These are phyloP conservation scores for Furnarius figulus DNA, from an alignment of 2,113 vertebrate species.

Conservation along the genomic window DNA sequence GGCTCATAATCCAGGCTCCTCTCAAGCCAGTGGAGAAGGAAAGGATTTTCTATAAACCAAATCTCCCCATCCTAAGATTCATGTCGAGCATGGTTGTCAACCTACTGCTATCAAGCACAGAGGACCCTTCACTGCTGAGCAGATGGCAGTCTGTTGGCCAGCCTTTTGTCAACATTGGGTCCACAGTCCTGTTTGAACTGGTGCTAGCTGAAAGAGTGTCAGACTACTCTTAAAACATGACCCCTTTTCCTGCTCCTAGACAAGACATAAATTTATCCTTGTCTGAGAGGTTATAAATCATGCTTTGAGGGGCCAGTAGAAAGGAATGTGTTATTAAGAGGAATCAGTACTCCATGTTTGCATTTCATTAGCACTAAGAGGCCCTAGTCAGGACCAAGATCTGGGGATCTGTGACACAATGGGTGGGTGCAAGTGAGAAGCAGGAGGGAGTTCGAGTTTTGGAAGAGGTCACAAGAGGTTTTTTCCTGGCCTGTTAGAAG, in stretches of 20 bases:
- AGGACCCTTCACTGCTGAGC: neutral
- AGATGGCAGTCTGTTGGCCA: neutral
- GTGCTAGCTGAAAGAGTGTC: neutral
- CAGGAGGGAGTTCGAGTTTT: neutral
- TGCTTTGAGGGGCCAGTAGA: neutral
- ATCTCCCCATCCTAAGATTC: neutral
- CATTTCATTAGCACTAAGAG: neutral
- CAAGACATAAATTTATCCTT: conserved; percentile 10
- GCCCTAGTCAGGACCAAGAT: neutral
- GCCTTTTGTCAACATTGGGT: neutral
- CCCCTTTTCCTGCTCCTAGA: conserved; percentile 21
- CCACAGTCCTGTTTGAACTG: neutral
- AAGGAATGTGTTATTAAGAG: neutral
- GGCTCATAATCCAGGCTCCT: neutral
- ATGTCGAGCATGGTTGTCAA: neutral
- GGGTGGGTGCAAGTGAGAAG: neutral
- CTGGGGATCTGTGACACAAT: neutral
- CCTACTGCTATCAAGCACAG: neutral
- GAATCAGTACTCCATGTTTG: neutral
- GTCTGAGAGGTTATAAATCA: conserved; percentile 10
- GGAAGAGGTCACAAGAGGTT: neutral
- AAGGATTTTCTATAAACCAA: neutral
- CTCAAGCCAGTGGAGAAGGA: neutral
- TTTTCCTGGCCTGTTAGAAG: neutral
- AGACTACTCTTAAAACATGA: conserved; percentile 57